Evolutionary conservation across 2,888 invertebrate genomes (phyloP), one percentile per base, ranked within the genome.

Genomic region (Cephus pulcher): DNA sequence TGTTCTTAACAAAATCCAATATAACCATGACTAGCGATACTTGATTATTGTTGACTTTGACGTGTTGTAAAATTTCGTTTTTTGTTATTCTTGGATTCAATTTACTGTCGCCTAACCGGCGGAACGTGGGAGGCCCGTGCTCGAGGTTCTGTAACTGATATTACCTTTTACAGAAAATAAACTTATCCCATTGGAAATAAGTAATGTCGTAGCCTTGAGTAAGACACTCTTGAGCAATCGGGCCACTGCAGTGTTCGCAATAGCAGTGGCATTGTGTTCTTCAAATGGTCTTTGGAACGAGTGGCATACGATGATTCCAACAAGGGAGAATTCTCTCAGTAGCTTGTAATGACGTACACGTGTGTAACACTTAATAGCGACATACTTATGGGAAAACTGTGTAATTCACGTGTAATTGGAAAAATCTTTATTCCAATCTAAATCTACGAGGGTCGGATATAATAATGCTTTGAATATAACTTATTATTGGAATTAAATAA

Each of bases 81-180:
- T 23, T 40, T 15, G 15, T 40, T 56, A 23, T 56, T 56, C 56
- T 56, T 23, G 23, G 23, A 56, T 56, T 56, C 23, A 23, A 56
- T 56, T 56, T 56, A 23, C 56, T 56, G 23, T 56, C 56, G 56
- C 23, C 23, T 56, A 56, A 56, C 56, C 23, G 0, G 56, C 9
- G 56, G 56, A 56, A 56, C 56, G 78, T 75, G 34, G 71, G 77
- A 74, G 75, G 78, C 70, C 37, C 78, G 40, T 70, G 74, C 74
- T 78, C 40, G 74, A 78, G 71, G 78, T 70, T 74, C 75, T 40
- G 75, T 56, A 56, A 56, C 56, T 75, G 70, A 75, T 75, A 86
- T 82, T 82, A 78, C 85, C 85, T 84, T 84, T 82, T 86, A 82
- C 79, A 84, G 84, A 80, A 73, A 83, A 83, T 83, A 81, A 83